A percentile compares a stretch with the other conserved stretches of the same genome.
These are phyloP conservation scores for Conops quadrifasciatus DNA, from an alignment of 2,888 invertebrate species.

Conservation along the genomic window DNA sequence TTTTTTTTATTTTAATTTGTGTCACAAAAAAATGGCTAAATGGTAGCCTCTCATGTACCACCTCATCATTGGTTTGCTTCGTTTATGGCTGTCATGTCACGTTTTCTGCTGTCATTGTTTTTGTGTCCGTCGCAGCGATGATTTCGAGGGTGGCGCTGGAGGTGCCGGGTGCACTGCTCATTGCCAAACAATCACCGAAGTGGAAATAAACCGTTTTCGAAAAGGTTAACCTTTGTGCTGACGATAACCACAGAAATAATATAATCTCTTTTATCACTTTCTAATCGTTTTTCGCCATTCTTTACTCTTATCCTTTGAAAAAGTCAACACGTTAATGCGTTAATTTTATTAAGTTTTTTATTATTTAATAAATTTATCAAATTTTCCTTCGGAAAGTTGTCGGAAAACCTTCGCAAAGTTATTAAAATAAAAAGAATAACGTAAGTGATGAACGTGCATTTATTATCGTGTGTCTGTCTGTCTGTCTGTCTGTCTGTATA, in stretches of 20 bases:
- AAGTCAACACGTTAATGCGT: no score
- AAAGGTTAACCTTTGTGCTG: no score
- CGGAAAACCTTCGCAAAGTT: slow-evolving; percentile 49
- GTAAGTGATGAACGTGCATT: neutral
- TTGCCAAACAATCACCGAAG: slow-evolving; percentile 28
- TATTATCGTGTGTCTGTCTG: slow-evolving; percentile 8
- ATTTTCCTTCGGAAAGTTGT: no score
- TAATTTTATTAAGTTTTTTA: no score
- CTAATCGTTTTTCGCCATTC: neutral
- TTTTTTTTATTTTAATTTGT: no score
- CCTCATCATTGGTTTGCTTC: neutral
- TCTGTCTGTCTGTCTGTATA: neutral
- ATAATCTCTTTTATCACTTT: no score
- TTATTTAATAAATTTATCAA: no score
- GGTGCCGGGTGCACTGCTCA: neutral
- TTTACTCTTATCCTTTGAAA: slow-evolving; percentile 42
- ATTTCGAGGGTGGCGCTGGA: neutral
- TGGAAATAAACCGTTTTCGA: slow-evolving; percentile 35
- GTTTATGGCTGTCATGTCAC: neutral
- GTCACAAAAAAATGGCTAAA: no score
- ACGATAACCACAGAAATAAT: no score
- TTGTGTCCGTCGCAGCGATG: neutral
- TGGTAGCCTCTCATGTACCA: no score
- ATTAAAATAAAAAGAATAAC: no score
- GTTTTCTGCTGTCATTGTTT: neutral